These are phyloP conservation scores for Hofmannophila pseudospretella DNA, from an alignment of 2,888 invertebrate genomes.

Conservation along the genomic window DNA sequence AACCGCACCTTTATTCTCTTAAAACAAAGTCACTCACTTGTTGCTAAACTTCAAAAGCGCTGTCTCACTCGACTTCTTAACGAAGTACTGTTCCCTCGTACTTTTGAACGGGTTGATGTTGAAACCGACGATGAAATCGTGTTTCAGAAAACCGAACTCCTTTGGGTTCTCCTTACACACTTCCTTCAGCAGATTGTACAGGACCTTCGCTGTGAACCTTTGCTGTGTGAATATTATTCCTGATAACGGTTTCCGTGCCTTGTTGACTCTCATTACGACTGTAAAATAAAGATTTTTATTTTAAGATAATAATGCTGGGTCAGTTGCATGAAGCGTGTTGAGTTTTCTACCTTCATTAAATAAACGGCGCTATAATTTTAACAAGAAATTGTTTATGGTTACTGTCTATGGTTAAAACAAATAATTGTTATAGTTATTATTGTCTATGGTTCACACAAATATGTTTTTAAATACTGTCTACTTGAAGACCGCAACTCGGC, in stretches of 20 bases:
- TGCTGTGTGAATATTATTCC: constrained; percentile 85
- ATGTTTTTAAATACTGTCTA: too few relatives aligned
- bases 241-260: constrained; percentile 69
- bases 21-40: constrained; percentile 52
- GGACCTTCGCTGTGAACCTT: constrained; percentile 85
- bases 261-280: constrained; percentile 44
- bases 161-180: constrained; percentile 55
- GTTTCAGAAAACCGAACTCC: constrained; percentile 76
- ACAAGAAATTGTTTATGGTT: too few relatives aligned
- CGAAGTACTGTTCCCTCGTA: constrained; percentile 73
- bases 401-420: too few relatives aligned
- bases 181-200: constrained; percentile 82
- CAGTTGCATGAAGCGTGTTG: too few relatives aligned
- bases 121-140: constrained; percentile 86
- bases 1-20: too few relatives aligned
- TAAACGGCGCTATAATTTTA: too few relatives aligned
- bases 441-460: too few relatives aligned
- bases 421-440: too few relatives aligned
- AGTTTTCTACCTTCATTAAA: too few relatives aligned
- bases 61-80: constrained; percentile 74
- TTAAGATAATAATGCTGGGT: too few relatives aligned
- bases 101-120: constrained; percentile 76
- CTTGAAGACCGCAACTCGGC: too few relatives aligned
- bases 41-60: constrained; percentile 66
- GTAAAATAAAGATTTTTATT: constrained; percentile 16